phyloP scores from a whole-genome alignment of 2,797 vertebrate species.

The Rhabdomys pumilio region DNA sequence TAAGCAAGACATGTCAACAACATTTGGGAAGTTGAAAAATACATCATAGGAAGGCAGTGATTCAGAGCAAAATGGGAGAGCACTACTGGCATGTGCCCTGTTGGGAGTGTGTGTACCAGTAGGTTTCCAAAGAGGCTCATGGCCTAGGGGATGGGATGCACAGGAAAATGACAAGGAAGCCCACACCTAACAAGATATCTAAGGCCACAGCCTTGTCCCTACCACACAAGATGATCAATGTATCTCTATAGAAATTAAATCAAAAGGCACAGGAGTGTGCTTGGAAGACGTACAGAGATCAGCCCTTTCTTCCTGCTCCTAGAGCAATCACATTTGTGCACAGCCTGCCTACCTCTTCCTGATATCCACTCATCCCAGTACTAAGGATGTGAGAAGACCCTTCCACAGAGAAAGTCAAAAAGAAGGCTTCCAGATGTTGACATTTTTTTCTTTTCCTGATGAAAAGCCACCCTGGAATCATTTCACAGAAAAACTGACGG shows the following conservation, averaged over 20 bases:
- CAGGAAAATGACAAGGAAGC: background rate
- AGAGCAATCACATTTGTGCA: background rate
- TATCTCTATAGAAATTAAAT: background rate
- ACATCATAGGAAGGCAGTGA: background rate
- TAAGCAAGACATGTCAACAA: background rate
- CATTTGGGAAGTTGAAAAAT: background rate
- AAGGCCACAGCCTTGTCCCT: background rate
- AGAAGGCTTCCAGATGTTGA: background rate
- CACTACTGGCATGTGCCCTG: accelerated
- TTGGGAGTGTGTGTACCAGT: accelerated
- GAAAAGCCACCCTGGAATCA: background rate
- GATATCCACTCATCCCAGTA: background rate
- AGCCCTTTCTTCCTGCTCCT: background rate
- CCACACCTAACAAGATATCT: background rate
- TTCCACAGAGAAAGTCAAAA: background rate
- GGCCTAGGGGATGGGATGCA: no score
- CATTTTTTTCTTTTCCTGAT: background rate
- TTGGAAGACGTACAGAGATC: background rate
- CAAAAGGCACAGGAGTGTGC: background rate
- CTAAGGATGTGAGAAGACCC: background rate
- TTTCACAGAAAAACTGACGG: background rate
- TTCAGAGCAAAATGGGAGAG: background rate
- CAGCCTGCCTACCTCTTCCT: background rate
- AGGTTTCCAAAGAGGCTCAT: background rate
- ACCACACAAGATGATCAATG: background rate